Evolutionary conservation across 2,888 invertebrate species (phyloP).

Genomic region (Phoenoteleia sp.): DNA sequence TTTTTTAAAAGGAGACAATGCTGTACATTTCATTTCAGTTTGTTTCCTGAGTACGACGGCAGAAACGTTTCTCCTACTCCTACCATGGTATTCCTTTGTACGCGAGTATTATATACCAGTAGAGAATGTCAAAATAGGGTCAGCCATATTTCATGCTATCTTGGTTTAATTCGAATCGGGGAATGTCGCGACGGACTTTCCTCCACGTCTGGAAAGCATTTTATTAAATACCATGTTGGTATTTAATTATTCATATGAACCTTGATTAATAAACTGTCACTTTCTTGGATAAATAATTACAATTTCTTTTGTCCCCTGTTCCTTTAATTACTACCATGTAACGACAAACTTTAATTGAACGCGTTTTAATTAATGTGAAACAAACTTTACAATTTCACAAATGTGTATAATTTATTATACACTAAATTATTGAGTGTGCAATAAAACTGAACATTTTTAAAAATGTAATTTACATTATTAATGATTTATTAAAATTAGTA

Average conservation of each 20-base stretch:
- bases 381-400: too few relatives aligned
- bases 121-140: slow-evolving; percentile 57
- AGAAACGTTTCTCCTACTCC: slow-evolving; percentile 33
- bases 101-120: slow-evolving; percentile 38
- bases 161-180: slow-evolving; percentile 34
- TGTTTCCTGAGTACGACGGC: slow-evolving; percentile 27
- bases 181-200: slow-evolving; percentile 20
- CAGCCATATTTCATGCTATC: slow-evolving; percentile 53
- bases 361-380: too few relatives aligned
- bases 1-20: slow-evolving; percentile 34
- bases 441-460: too few relatives aligned
- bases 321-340: too few relatives aligned
- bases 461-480: too few relatives aligned
- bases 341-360: too few relatives aligned
- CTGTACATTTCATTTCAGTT: slow-evolving; percentile 27
- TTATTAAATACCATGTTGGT: not conserved
- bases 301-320: too few relatives aligned
- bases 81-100: slow-evolving; percentile 45
- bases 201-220: not conserved
- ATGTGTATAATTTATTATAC: too few relatives aligned
- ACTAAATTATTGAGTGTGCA: too few relatives aligned
- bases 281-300: not conserved
- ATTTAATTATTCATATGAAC: not conserved
- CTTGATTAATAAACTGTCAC: not conserved
- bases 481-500: too few relatives aligned